Percentiles rank a stretch among this genome's conserved stretches.
phyloP scores from a whole-genome alignment of 2,888 invertebrate species.

The Bellardia bayeri region DNA sequence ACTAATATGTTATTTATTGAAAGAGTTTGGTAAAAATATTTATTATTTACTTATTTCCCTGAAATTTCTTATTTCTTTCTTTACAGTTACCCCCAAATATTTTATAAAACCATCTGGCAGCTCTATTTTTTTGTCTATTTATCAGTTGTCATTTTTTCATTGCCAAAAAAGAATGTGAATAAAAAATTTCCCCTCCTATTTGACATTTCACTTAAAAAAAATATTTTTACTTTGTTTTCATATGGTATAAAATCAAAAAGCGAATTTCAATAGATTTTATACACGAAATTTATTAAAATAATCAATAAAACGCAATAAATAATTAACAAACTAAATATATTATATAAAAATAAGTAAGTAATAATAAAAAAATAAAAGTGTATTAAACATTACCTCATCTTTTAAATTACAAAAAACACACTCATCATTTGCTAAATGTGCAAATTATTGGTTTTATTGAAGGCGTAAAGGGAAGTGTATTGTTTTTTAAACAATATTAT shows the following conservation, averaged over 20 bases:
- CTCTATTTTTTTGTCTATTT: neutral
- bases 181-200: slow-evolving; percentile 21
- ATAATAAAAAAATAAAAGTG: neutral
- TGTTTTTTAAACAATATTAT: neutral
- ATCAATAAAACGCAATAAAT: neutral
- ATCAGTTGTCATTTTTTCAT: neutral
- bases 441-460: neutral
- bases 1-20: too few relatives aligned
- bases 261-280: slow-evolving; percentile 1
- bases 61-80: neutral
- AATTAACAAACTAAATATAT: neutral
- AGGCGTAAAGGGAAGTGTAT: neutral
- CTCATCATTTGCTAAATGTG: neutral
- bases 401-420: neutral
- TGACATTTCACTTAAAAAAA: slow-evolving; percentile 34
- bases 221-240: slow-evolving; percentile 49
- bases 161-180: neutral
- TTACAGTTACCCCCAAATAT: neutral
- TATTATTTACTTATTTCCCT: too few relatives aligned
- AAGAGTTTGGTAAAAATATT: too few relatives aligned
- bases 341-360: slow-evolving; percentile 7
- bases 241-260: neutral
- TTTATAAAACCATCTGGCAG: slow-evolving; percentile 5
- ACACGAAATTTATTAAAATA: neutral
- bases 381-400: slow-evolving; percentile 36